Percentiles rank a stretch among this genome's conserved stretches.
These are phyloP conservation scores for Entomyzon cyanotis DNA, from an alignment of 2,113 vertebrate species.

Conservation along the genomic window DNA sequence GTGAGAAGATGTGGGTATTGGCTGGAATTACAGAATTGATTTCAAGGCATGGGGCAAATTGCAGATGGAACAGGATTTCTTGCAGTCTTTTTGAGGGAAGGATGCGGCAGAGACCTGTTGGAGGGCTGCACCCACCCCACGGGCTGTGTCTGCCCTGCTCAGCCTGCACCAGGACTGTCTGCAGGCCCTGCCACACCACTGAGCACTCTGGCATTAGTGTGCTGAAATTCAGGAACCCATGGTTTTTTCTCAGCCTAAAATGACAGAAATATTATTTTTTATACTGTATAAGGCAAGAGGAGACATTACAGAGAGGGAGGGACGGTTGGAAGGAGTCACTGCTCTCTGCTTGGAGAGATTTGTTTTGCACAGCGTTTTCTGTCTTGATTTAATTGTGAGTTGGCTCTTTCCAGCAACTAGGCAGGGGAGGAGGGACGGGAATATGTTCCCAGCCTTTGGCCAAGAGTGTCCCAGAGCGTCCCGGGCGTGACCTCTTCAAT, in stretches of 20 bases:
- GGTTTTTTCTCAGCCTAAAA: neutral
- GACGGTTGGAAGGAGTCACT: neutral
- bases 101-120: neutral
- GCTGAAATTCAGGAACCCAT: neutral
- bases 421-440: neutral
- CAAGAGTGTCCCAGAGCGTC: slow-evolving; percentile 21
- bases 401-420: slow-evolving; percentile 21
- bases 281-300: slow-evolving; percentile 17
- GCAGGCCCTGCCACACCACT: neutral
- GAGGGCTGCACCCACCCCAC: rapidly evolving
- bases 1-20: neutral
- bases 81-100: neutral
- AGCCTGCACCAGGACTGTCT: neutral
- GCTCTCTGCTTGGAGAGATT: neutral
- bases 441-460: slow-evolving; percentile 34
- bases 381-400: slow-evolving; percentile 7
- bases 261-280: neutral
- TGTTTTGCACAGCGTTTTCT: slow-evolving; percentile 24
- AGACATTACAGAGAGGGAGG: neutral
- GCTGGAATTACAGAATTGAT: neutral
- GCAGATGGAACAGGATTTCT: neutral
- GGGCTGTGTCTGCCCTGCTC: neutral
- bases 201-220: neutral
- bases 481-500: neutral
- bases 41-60: neutral